Evolutionary conservation across 2,797 vertebrate species (phyloP).

Genomic region (Notolepis coatsorum): DNA sequence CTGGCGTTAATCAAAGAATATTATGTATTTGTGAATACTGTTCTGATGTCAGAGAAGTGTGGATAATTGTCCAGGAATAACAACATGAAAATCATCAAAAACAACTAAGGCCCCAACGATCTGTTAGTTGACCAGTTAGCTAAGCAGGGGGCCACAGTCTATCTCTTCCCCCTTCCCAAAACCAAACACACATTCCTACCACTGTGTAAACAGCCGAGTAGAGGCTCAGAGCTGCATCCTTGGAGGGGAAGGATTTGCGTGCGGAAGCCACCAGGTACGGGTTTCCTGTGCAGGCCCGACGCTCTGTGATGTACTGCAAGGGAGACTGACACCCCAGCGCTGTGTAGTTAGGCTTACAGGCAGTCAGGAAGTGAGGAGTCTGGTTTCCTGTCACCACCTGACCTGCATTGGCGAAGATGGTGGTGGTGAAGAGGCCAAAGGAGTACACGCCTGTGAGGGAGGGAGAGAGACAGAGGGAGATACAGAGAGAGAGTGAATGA

Average conservation of each 20-base stretch:
- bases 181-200: slow-evolving; percentile 67
- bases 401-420: slow-evolving; percentile 93
- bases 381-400: slow-evolving; percentile 94
- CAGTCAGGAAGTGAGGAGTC: slow-evolving; percentile 90
- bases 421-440: slow-evolving; percentile 93
- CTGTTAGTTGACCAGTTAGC: no score
- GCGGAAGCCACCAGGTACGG: slow-evolving; percentile 86
- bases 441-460: slow-evolving; percentile 87
- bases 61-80: no score
- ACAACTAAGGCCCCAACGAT: no score
- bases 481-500: background rate
- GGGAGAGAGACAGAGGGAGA: background rate
- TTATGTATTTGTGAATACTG: no score
- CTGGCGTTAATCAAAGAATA: no score
- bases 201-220: slow-evolving; percentile 92
- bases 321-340: slow-evolving; percentile 89
- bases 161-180: background rate
- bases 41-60: no score
- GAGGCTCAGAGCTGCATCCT: slow-evolving; percentile 90
- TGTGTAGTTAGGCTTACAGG: slow-evolving; percentile 93
- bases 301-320: slow-evolving; percentile 87
- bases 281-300: slow-evolving; percentile 85
- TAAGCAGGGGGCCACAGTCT: no score
- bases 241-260: slow-evolving; percentile 92
- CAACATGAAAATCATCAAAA: no score